phyloP scores from a whole-genome alignment of 2,888 invertebrate genomes.

The Glyphotaelius pellucidus region DNA sequence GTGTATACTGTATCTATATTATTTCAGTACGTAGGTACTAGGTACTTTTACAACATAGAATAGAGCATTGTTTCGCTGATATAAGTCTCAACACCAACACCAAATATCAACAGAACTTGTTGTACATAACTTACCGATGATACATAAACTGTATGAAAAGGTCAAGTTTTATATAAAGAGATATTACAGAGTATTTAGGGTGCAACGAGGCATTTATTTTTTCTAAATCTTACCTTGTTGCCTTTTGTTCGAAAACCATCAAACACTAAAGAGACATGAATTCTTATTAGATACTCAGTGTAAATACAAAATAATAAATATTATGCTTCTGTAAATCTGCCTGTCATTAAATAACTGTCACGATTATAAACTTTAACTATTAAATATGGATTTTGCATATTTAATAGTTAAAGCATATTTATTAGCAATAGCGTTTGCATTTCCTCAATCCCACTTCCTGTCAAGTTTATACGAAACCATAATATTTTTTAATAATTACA shows the following conservation, averaged over 20 bases:
- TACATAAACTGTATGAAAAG: not conserved
- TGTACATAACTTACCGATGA: not conserved
- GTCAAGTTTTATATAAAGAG: not conserved
- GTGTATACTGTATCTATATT: not conserved
- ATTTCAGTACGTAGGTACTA: not conserved
- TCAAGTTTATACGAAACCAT: too few species aligned
- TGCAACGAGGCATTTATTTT: not conserved
- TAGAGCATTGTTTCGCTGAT: not conserved
- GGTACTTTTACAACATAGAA: not conserved
- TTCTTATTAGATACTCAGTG: too few species aligned
- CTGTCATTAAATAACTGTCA: too few species aligned
- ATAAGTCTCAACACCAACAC: not conserved
- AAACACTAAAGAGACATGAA: not conserved
- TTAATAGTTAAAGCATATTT: too few species aligned
- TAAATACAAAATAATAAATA: not conserved
- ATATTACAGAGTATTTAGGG: not conserved
- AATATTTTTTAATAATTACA: too few species aligned
- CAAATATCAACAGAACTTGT: conserved; percentile 3
- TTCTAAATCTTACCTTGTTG: too few species aligned
- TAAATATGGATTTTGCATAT: too few species aligned
- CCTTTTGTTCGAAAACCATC: not conserved
- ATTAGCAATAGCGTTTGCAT: too few species aligned
- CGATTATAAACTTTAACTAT: too few species aligned
- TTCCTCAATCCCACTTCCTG: too few species aligned
- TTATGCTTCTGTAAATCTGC: not conserved